These are phyloP conservation scores for Acestrorhynchus altus DNA, from an alignment of 2,797 vertebrate genomes.

Conservation along the genomic window DNA sequence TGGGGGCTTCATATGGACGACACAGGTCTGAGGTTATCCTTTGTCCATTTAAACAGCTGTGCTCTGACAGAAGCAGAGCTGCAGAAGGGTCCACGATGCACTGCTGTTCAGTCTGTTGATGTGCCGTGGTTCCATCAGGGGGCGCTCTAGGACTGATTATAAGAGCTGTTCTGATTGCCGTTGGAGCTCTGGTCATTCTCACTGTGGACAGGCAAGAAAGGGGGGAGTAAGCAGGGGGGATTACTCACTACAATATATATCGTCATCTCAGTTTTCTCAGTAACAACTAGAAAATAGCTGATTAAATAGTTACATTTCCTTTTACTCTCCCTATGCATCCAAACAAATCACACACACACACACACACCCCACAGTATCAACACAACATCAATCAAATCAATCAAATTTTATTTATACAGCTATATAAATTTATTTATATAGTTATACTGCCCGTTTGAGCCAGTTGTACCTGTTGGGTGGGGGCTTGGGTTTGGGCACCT, in stretches of 20 bases:
- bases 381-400: no score
- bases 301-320: no score
- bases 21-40: not conserved
- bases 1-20: slow-evolving; percentile 2
- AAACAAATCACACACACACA: no score
- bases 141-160: slow-evolving; percentile 91
- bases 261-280: not conserved
- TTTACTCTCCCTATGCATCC: no score
- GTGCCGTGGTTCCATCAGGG: slow-evolving; percentile 10
- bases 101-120: not conserved
- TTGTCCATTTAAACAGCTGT: slow-evolving; percentile 3
- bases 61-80: slow-evolving; percentile 34
- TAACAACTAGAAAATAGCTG: not conserved
- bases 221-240: not conserved
- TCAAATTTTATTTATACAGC: no score
- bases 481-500: slow-evolving; percentile 99
- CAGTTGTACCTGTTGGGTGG: slow-evolving; percentile 92
- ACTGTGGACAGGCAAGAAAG: slow-evolving; percentile 71
- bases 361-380: no score
- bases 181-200: slow-evolving; percentile 99
- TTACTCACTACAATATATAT: no score
- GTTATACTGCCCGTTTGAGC: not conserved
- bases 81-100: slow-evolving; percentile 30
- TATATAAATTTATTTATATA: no score
- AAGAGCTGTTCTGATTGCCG: slow-evolving; percentile 97